These are phyloP conservation scores for Gastracanthus pulcherrimus DNA, from an alignment of 2,888 invertebrate species.

Conservation along the genomic window DNA sequence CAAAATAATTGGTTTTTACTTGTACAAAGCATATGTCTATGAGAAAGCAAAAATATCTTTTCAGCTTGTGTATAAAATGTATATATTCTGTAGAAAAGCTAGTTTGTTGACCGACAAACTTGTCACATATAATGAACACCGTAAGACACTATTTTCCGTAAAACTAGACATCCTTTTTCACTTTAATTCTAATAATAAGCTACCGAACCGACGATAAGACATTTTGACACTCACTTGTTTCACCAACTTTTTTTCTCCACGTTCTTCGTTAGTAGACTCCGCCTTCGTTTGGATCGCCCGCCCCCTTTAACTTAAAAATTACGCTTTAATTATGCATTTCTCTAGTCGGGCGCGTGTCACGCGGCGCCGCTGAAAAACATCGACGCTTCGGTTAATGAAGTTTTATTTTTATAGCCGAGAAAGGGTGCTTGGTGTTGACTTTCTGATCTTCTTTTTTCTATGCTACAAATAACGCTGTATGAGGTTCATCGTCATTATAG, in stretches of 20 bases:
- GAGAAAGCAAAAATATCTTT: too few species aligned
- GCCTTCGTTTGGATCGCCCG: not conserved
- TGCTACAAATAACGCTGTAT: not conserved
- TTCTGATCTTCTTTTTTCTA: not conserved
- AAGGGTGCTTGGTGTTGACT: not conserved
- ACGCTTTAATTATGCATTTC: slow-evolving; percentile 31
- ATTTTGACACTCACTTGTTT: not conserved
- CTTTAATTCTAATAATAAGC: not conserved
- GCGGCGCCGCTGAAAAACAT: too few species aligned
- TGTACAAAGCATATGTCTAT: too few species aligned
- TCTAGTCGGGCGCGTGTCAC: not conserved
- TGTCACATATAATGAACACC: not conserved
- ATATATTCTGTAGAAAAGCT: too few species aligned
- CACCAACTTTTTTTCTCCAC: too few species aligned
- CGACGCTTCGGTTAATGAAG: slow-evolving; percentile 29
- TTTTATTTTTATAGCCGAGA: slow-evolving; percentile 15
- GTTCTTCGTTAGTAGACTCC: not conserved
- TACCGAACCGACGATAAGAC: not conserved
- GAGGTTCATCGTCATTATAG: not conserved
- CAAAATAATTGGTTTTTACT: too few species aligned
- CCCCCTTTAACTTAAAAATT: slow-evolving; percentile 11
- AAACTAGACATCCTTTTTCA: not conserved
- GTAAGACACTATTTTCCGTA: not conserved
- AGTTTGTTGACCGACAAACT: too few species aligned
- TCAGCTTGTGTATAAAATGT: too few species aligned